A percentile compares a stretch with the other conserved stretches of the same genome.
Conservation (phyloP, 2,888 invertebrate genomes). For the Cybosia mesomella region DNA sequence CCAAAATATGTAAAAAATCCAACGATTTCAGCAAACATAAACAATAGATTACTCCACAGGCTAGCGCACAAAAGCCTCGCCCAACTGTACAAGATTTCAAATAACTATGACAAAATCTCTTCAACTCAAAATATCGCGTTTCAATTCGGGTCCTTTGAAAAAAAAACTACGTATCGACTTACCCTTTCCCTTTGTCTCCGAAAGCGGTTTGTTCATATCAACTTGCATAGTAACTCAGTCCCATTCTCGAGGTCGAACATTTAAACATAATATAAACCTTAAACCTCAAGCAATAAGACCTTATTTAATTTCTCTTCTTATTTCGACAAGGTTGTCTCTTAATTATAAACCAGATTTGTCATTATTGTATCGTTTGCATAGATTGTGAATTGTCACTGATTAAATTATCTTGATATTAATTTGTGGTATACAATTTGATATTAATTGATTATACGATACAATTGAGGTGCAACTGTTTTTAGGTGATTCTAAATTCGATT, state of each 20-base stretch:
- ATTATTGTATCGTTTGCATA: constrained; percentile 15
- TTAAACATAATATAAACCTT: constrained; percentile 26
- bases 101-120: constrained; percentile 22
- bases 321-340: constrained; percentile 32
- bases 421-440: constrained; percentile 11
- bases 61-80: constrained; percentile 3
- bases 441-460: background rate
- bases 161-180: constrained; percentile 39
- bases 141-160: constrained; percentile 35
- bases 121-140: constrained; percentile 29
- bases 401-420: constrained; percentile 31
- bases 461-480: too few relatives aligned
- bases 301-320: constrained; percentile 17
- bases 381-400: constrained; percentile 20
- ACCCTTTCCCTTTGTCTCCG: constrained; percentile 51
- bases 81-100: constrained; percentile 6
- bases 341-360: constrained; percentile 34
- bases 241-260: constrained; percentile 43
- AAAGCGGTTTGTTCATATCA: constrained; percentile 54
- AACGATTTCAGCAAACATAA: background rate
- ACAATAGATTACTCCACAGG: background rate
- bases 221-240: constrained; percentile 57
- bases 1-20: background rate
- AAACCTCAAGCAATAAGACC: constrained; percentile 21
- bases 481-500: too few relatives aligned